Conservation (phyloP, 1,140 invertebrate genomes). For the Popillia japonica region DNA sequence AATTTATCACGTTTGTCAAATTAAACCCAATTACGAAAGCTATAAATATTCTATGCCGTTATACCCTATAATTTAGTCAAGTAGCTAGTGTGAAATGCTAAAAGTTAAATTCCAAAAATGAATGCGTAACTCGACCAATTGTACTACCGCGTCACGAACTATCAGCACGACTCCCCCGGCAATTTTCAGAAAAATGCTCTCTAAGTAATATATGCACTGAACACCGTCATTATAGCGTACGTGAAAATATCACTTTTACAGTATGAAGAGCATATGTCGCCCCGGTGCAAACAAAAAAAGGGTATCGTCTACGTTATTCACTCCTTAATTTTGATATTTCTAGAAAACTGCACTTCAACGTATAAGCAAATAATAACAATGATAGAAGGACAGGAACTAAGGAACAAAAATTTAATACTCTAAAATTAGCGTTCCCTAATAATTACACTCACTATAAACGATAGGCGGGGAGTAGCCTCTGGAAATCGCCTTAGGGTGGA, state of each 20-base stretch:
- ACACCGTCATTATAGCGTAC: conserved; percentile 18
- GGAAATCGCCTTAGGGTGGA: not conserved
- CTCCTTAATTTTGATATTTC: conserved; percentile 29
- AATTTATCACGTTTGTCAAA: conserved; percentile 28
- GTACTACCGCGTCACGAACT: conserved; percentile 8
- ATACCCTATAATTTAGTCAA: conserved; percentile 31
- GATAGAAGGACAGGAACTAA: conserved; percentile 3
- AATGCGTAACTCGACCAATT: conserved; percentile 34
- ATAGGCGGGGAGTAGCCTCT: not conserved
- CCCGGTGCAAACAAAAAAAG: conserved; percentile 9
- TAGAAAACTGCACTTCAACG: conserved; percentile 6
- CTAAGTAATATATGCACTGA: conserved; percentile 17
- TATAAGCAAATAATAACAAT: conserved; percentile 33
- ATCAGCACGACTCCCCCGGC: conserved; percentile 21
- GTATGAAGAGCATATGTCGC: conserved; percentile 1
- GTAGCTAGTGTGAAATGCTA: conserved; percentile 25
- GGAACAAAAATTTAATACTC: conserved; percentile 5
- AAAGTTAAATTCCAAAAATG: conserved; percentile 26
- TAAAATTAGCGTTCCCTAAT: conserved; percentile 15
- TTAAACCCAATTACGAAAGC: conserved; percentile 15
- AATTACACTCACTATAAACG: conserved; percentile 4
- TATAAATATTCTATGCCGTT: conserved; percentile 32
- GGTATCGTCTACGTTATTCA: not conserved
- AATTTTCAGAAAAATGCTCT: conserved; percentile 24
- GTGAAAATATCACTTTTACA: not conserved